These are phyloP conservation scores for Macrocentrus cingulum DNA, from an alignment of 1,140 invertebrate genomes.

Conservation along the genomic window DNA sequence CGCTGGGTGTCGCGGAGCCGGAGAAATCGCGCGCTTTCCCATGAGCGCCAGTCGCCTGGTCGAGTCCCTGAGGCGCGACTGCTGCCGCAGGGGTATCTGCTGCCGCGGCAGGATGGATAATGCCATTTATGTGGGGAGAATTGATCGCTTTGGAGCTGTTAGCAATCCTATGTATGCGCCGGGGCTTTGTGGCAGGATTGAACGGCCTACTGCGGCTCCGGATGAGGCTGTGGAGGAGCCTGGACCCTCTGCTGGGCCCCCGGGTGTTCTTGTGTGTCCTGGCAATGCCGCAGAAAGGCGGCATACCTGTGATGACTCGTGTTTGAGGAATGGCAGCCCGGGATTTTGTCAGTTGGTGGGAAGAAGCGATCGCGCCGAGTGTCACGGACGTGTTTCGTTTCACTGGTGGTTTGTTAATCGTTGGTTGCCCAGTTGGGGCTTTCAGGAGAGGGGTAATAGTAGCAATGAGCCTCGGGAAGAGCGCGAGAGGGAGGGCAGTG, in stretches of 20 bases:
- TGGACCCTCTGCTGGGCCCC: slow-evolving; percentile 9
- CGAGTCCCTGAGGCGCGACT: slow-evolving; percentile 42
- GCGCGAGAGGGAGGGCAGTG: slow-evolving; percentile 45
- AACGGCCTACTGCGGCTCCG: slow-evolving; percentile 27
- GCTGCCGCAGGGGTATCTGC: slow-evolving; percentile 42
- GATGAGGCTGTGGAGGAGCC: not conserved
- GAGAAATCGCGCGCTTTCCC: slow-evolving; percentile 45
- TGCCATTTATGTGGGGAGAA: slow-evolving; percentile 46
- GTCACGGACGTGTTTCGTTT: slow-evolving; percentile 44
- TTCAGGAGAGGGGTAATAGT: slow-evolving; percentile 40
- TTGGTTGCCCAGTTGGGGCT: slow-evolving; percentile 46
- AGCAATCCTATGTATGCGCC: slow-evolving; percentile 49
- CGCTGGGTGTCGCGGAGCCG: slow-evolving; percentile 42
- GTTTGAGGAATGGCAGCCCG: slow-evolving; percentile 43
- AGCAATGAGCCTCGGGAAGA: slow-evolving; percentile 31
- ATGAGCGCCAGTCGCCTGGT: slow-evolving; percentile 36
- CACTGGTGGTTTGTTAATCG: slow-evolving; percentile 54
- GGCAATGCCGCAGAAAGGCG: slow-evolving; percentile 36
- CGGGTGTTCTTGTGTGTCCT: slow-evolving; percentile 32
- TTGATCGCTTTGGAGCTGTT: slow-evolving; percentile 42
- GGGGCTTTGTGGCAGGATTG: slow-evolving; percentile 46
- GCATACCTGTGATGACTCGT: slow-evolving; percentile 52
- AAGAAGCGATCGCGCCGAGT: slow-evolving; percentile 45
- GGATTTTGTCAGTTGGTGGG: slow-evolving; percentile 45
- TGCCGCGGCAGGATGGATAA: slow-evolving; percentile 43